Evolutionary conservation across 2,113 vertebrate species (phyloP).

Genomic region (Rallus limicola): DNA sequence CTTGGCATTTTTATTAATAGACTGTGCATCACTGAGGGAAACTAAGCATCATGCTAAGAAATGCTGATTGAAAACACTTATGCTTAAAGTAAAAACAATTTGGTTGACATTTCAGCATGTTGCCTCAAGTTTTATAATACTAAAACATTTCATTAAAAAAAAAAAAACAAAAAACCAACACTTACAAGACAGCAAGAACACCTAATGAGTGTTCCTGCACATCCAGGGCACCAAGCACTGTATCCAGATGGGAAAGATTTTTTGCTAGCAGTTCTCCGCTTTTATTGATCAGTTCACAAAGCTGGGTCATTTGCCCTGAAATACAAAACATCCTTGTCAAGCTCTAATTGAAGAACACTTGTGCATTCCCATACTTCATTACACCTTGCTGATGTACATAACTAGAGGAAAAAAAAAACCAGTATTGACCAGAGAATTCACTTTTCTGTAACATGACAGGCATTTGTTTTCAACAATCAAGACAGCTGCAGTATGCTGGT

Average conservation of each 20-base stretch:
- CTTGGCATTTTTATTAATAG: not conserved
- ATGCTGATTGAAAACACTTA: not conserved
- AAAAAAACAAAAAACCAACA: not conserved
- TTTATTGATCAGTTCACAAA: conserved; percentile 99
- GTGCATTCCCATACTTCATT: not conserved
- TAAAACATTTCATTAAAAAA: not conserved
- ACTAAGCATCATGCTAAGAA: not conserved
- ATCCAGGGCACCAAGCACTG: conserved; percentile 95
- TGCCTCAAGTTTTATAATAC: not conserved
- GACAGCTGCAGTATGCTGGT: not conserved
- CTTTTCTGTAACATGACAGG: not conserved
- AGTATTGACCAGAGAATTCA: not conserved
- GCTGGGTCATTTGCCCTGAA: conserved; percentile 99
- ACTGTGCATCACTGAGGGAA: not conserved
- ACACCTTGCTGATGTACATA: not conserved
- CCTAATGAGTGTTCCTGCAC: conserved; percentile 97
- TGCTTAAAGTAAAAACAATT: not conserved
- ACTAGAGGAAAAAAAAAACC: not conserved
- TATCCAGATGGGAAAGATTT: conserved; percentile 97
- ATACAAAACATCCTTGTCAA: conserved; percentile 7
- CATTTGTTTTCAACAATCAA: not conserved
- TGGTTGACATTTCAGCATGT: not conserved
- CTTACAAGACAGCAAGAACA: conserved; percentile 97
- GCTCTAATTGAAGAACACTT: not conserved
- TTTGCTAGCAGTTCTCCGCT: conserved; percentile 98